These are phyloP conservation scores for Cordilura impudica DNA, from an alignment of 2,888 invertebrate species.

Conservation along the genomic window DNA sequence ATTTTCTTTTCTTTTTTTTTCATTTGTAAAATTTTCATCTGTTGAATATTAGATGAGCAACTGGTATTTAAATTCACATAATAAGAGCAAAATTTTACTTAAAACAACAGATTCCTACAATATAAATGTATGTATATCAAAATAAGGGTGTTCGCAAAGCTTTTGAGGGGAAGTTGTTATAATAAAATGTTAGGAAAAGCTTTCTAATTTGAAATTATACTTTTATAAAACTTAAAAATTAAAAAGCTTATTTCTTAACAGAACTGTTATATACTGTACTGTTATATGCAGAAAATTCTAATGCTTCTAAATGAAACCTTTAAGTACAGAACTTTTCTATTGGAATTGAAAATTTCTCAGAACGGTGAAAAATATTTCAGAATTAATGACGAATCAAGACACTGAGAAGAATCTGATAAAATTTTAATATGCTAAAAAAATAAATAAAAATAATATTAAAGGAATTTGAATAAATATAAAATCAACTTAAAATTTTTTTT, in stretches of 20 bases:
- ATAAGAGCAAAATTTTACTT: neutral
- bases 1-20: no score
- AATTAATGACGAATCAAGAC: no score
- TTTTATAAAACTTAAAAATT: neutral
- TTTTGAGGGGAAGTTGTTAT: neutral
- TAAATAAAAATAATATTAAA: no score
- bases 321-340: no score
- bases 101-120: neutral
- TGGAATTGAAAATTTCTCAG: no score
- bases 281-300: no score
- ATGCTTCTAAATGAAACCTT: no score
- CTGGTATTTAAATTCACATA: neutral
- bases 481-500: no score
- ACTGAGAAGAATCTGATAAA: no score
- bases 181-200: neutral
- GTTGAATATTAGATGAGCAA: neutral
- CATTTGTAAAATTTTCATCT: neutral
- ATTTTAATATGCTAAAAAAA: no score
- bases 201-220: neutral
- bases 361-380: no score
- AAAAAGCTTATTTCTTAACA: neutral
- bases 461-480: no score
- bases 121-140: neutral
- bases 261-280: neutral
- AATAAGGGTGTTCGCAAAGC: neutral